Evolutionary conservation across 1,140 invertebrate genomes (phyloP).

Genomic region (Penaeus chinensis): DNA sequence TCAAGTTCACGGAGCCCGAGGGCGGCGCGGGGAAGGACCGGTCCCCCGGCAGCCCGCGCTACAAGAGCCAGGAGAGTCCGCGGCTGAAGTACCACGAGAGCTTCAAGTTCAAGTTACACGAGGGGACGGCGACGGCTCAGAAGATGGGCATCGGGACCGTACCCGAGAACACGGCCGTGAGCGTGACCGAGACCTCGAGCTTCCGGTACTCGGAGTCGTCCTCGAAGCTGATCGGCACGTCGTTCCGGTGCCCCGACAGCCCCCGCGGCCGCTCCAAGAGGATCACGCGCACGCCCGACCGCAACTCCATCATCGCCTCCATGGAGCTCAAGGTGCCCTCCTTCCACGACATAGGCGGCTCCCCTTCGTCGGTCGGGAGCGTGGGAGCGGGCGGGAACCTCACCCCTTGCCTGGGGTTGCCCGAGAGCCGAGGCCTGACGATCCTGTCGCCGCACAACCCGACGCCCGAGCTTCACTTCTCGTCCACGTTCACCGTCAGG

Average conservation of each 20-base stretch:
- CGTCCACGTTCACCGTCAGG: slow-evolving; percentile 71
- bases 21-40: slow-evolving; percentile 2
- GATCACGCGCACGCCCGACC: slow-evolving; percentile 50
- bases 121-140: slow-evolving; percentile 11
- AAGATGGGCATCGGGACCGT: slow-evolving; percentile 35
- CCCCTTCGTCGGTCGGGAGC: slow-evolving; percentile 32
- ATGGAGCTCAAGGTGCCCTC: slow-evolving; percentile 62
- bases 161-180: slow-evolving; percentile 27
- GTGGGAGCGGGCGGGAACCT: slow-evolving; percentile 18
- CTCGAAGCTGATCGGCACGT: slow-evolving; percentile 45
- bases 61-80: slow-evolving; percentile 29
- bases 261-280: slow-evolving; percentile 21
- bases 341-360: slow-evolving; percentile 41
- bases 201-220: slow-evolving; percentile 39
- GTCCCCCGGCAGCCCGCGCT: slow-evolving; percentile 35
- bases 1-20: slow-evolving; percentile 59
- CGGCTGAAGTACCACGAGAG: slow-evolving; percentile 46
- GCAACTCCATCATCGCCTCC: slow-evolving; percentile 60
- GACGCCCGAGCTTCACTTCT: slow-evolving; percentile 66
- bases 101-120: slow-evolving; percentile 51
- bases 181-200: slow-evolving; percentile 27
- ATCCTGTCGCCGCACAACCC: slow-evolving; percentile 82
- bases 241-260: slow-evolving; percentile 47
- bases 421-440: slow-evolving; percentile 74
- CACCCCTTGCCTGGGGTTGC: slow-evolving; percentile 48